Percentiles rank a stretch among this genome's conserved stretches.
These are phyloP conservation scores for Sebastolobus altivelis DNA, from an alignment of 2,797 vertebrate genomes.

Conservation along the genomic window DNA sequence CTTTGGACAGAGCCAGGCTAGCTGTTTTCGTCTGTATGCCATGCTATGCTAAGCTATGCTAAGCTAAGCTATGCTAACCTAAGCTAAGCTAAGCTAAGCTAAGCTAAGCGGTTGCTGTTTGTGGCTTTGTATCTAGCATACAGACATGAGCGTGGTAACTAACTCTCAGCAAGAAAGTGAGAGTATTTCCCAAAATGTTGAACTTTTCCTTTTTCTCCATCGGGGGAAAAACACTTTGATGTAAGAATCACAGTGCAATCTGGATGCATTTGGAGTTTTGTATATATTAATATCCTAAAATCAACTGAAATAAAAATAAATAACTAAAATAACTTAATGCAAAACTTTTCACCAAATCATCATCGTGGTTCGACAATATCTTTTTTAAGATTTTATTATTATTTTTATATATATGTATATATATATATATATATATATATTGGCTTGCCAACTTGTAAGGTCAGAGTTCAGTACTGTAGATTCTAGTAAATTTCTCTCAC, in stretches of 20 bases:
- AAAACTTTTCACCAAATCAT: neutral
- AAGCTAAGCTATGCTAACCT: neutral
- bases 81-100: neutral
- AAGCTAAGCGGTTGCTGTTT: neutral
- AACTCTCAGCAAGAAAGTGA: neutral
- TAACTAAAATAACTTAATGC: neutral
- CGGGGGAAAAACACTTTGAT: neutral
- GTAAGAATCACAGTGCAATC: neutral
- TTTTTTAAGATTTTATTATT: neutral
- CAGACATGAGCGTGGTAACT: no score
- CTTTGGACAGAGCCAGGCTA: no score
- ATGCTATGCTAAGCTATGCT: neutral
- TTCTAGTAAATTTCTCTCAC: no score
- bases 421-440: no score
- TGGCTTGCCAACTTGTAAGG: no score
- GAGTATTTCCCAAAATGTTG: neutral
- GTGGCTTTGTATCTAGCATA: neutral
- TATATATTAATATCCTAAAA: neutral
- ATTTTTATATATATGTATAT: no score
- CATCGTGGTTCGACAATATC: neutral
- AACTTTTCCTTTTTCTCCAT: neutral
- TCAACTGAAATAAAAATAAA: neutral
- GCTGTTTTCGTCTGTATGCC: no score
- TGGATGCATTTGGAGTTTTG: neutral
- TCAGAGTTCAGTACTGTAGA: neutral